Base-by-base conservation (phyloP, 2,797 vertebrate genomes). In the Hapalemur alaotrensis region DNA sequence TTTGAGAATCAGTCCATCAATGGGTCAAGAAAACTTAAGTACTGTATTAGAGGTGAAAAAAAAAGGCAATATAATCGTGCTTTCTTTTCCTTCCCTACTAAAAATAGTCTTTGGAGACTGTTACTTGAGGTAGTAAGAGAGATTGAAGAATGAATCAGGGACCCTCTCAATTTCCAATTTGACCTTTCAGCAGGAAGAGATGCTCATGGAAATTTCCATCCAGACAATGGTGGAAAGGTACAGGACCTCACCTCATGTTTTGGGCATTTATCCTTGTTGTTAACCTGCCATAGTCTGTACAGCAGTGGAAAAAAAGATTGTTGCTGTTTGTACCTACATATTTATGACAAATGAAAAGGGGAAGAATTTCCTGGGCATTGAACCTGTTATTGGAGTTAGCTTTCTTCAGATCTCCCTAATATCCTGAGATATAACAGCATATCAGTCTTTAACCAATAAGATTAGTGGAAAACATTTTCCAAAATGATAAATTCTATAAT, bases 1-100 rank as follows among this genome's bases (percentile, higher is more conserved):
- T 63, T 43, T 78, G 88, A 92, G 70, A 46, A 25, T 92, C 48
- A 35, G 54, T 92, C 79, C 65, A 87, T 78, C 69, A 63, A 38
- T 54, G 70, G 43, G 38, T 30, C 32, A 89, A 57, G 75, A 88
- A 91, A 83, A 69, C 28, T 46, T n/a, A 48, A 38, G 59, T 11
- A 20, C 38, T 32, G 2, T 41, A 22, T 87, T 35, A 90, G 69
- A 95, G 48, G 61, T 81, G 48, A 82, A 12, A 94, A 86, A 79
- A 30, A 90, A 25, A 57, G 14, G 28, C 11, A 35, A 25, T 76
- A 41, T 28, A 30, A 48, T 50, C 25, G 72, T 35, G 30, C 23
- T 46, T 46, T 23, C 23, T 30, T 17, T 15, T 2, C 0, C 7
- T 41, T 41, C 8, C 8, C 1, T 0, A 35, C 76, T 43, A 41